Conservation (phyloP, 2,888 invertebrate species). For the Lithophane socia region DNA sequence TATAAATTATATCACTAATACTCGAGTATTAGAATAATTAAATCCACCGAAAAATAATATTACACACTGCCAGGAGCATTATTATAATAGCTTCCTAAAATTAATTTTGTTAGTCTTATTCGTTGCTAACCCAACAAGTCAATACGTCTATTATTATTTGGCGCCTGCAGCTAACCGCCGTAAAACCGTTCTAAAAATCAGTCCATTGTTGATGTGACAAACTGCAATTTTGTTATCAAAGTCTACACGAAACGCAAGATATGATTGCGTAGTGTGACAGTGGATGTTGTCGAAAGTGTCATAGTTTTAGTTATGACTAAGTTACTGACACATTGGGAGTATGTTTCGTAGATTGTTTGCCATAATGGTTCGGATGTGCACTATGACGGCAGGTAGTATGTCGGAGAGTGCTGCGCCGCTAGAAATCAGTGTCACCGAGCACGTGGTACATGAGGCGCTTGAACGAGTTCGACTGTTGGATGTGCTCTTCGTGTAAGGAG, state of each 20-base stretch:
- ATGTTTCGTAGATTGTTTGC: slow-evolving; percentile 51
- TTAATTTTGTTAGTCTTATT: slow-evolving; percentile 88
- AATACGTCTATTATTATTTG: slow-evolving; percentile 71
- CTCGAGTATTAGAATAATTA: slow-evolving; percentile 90
- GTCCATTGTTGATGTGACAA: slow-evolving; percentile 65
- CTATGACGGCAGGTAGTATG: slow-evolving; percentile 58
- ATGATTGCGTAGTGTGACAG: slow-evolving; percentile 56
- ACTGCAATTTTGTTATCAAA: slow-evolving; percentile 42
- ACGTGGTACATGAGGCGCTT: slow-evolving; percentile 98
- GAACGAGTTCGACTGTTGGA: slow-evolving; percentile 98
- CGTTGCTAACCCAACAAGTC: slow-evolving; percentile 81
- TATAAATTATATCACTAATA: slow-evolving; percentile 89
- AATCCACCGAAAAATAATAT: slow-evolving; percentile 88
- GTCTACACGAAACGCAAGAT: slow-evolving; percentile 52
- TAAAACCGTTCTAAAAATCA: slow-evolving; percentile 71
- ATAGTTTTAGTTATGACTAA: slow-evolving; percentile 7
- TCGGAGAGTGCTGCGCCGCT: slow-evolving; percentile 65
- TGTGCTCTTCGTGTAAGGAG: slow-evolving; percentile 94
- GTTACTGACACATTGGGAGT: slow-evolving; percentile 26
- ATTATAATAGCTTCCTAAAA: slow-evolving; percentile 83
- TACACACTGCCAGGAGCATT: slow-evolving; percentile 86
- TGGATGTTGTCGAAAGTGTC: slow-evolving; percentile 33
- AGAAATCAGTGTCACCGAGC: slow-evolving; percentile 94
- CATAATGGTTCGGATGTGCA: slow-evolving; percentile 63
- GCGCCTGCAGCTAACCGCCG: slow-evolving; percentile 78